A percentile compares a stretch with the other conserved stretches of the same genome.
Conservation (phyloP, 1,140 invertebrate species). For the Eupeodes corollae region DNA sequence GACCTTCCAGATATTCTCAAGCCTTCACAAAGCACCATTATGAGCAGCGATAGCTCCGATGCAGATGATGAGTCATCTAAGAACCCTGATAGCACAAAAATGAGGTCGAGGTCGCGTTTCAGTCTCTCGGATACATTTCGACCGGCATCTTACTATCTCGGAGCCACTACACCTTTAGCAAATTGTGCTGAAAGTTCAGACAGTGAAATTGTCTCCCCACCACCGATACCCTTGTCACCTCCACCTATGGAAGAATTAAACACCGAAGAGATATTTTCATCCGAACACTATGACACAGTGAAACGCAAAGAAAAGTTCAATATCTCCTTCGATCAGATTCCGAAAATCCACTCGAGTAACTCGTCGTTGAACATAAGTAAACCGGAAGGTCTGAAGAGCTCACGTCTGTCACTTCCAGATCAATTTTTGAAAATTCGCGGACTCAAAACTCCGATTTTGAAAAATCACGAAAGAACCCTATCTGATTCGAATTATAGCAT, state of each 20-base stretch:
- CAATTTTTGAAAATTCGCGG: conserved; percentile 26
- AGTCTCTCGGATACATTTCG: conserved; percentile 76
- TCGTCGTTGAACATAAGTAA: conserved; percentile 26
- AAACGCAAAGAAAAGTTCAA: conserved; percentile 28
- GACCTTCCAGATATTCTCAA: conserved; percentile 56
- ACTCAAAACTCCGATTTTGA: conserved; percentile 9
- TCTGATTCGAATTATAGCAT: conserved; percentile 35
- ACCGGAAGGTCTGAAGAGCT: conserved; percentile 18
- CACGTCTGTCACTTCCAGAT: conserved; percentile 31
- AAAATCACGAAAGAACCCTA: conserved; percentile 30
- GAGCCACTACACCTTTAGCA: conserved; percentile 42
- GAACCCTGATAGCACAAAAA: conserved; percentile 56
- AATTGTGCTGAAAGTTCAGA: conserved; percentile 70
- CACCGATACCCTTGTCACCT: conserved; percentile 65
- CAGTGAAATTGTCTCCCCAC: conserved; percentile 66
- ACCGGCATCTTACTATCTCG: conserved; percentile 75
- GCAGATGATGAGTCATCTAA: conserved; percentile 75
- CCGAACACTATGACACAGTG: conserved; percentile 35
- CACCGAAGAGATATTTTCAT: conserved; percentile 35
- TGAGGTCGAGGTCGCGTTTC: conserved; percentile 58
- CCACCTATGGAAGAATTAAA: conserved; percentile 52
- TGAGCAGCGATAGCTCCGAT: conserved; percentile 59
- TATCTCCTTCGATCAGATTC: conserved; percentile 29
- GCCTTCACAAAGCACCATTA: conserved; percentile 36
- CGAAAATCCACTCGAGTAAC: conserved; percentile 33